phyloP scores from a whole-genome alignment of 2,888 invertebrate species.

The Hyles lineata region DNA sequence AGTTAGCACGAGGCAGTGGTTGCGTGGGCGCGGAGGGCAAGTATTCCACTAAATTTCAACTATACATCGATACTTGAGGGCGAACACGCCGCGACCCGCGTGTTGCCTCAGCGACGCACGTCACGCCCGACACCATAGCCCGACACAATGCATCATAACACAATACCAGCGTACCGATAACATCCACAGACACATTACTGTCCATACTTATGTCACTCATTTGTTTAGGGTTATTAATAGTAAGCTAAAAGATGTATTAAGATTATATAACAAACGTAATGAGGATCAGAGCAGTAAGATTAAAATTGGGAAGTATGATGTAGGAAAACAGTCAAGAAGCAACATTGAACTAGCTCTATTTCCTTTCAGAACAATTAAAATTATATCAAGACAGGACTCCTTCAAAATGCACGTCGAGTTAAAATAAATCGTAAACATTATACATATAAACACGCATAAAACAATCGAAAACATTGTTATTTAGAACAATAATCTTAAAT shows the following conservation, averaged over 20 bases:
- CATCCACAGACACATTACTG: background rate
- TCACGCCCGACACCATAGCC: background rate
- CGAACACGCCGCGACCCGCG: background rate
- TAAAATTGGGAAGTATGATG: too few species aligned
- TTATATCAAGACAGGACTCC: too few species aligned
- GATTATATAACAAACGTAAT: too few species aligned
- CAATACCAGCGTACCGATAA: background rate
- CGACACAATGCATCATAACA: slow-evolving; percentile 20
- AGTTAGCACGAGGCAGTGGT: background rate
- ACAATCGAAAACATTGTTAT: too few species aligned
- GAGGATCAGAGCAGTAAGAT: too few species aligned
- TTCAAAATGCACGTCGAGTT: too few species aligned
- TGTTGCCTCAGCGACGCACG: background rate
- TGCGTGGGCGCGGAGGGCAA: slow-evolving; percentile 20
- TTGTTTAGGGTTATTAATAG: background rate
- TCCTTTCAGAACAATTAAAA: too few species aligned
- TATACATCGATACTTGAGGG: slow-evolving; percentile 10
- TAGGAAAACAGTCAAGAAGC: too few species aligned
- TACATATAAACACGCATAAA: too few species aligned
- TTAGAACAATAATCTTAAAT: too few species aligned
- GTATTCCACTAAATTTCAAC: slow-evolving; percentile 19
- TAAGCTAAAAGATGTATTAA: background rate
- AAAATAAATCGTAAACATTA: too few species aligned
- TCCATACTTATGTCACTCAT: background rate
- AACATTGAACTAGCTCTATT: too few species aligned